These are phyloP conservation scores for Philaethria dido DNA, from an alignment of 2,888 invertebrate species.

Conservation along the genomic window DNA sequence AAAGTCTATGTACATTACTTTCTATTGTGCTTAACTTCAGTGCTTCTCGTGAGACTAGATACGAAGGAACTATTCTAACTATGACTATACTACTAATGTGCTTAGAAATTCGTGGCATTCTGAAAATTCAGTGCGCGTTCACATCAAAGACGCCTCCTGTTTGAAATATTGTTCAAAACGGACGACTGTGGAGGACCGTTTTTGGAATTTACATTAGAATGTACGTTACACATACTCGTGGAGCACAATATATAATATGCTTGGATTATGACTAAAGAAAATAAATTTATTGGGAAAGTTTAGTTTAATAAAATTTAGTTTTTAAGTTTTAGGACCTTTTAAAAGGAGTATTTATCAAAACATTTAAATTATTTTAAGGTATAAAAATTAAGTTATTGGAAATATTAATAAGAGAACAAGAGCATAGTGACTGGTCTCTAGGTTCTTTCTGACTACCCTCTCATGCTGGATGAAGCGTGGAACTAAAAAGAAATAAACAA, in stretches of 20 bases:
- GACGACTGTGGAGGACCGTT: conserved; percentile 36
- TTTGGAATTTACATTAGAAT: conserved; percentile 32
- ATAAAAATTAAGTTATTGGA: no score
- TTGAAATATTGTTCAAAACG: conserved; percentile 54
- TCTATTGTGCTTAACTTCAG: not conserved
- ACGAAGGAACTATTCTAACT: conserved; percentile 68
- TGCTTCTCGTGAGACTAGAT: not conserved
- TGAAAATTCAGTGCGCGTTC: conserved; percentile 66
- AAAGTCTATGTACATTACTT: not conserved
- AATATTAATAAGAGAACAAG: no score
- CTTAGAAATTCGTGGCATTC: conserved; percentile 66
- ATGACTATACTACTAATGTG: no score
- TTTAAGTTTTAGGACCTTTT: no score
- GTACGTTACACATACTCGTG: not conserved
- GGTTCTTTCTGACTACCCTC: no score
- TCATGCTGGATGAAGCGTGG: no score
- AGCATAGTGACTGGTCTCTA: no score
- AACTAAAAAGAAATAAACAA: no score
- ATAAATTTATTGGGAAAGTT: not conserved
- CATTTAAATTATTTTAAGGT: no score
- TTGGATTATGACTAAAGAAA: not conserved
- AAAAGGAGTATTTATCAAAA: no score
- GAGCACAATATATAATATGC: conserved; percentile 11
- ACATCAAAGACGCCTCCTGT: conserved; percentile 63
- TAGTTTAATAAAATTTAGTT: no score